Conservation (phyloP, 1,140 invertebrate species). For the Orussus abietinus region DNA sequence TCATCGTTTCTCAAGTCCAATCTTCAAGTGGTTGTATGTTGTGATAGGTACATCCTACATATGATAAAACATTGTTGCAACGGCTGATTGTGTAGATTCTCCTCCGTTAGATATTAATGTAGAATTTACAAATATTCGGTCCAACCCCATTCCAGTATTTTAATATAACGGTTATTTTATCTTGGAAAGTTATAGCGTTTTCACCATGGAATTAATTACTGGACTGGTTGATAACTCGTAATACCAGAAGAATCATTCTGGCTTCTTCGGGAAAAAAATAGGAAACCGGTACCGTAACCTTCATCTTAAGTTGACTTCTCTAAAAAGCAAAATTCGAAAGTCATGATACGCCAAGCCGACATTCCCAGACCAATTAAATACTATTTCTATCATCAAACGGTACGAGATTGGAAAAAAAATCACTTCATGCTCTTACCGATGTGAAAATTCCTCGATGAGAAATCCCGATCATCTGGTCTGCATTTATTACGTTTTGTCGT, state of each 20-base stretch:
- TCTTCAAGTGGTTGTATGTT: no score
- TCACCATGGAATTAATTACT: conserved; percentile 88
- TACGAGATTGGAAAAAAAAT: conserved; percentile 4
- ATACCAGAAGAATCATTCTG: conserved; percentile 73
- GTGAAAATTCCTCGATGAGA: conserved; percentile 19
- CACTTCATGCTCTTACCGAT: conserved; percentile 8
- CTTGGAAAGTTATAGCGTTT: conserved; percentile 79
- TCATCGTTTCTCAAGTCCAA: no score
- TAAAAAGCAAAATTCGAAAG: conserved; percentile 35
- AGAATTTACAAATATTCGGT: no score
- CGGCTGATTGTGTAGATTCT: no score
- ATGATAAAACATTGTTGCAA: no score
- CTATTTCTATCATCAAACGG: conserved; percentile 21
- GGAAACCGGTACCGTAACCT: conserved; percentile 58
- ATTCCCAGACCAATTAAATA: conserved; percentile 16
- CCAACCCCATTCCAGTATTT: no score
- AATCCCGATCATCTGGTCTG: conserved; percentile 13
- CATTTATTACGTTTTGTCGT: conserved; percentile 19
- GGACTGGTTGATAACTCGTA: conserved; percentile 80
- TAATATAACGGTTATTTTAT: no score
- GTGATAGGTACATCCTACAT: no score
- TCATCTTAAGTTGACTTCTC: conserved; percentile 16
- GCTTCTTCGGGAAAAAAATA: conserved; percentile 67
- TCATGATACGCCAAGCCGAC: conserved; percentile 19
- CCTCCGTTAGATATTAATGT: no score